Evolutionary conservation across 2,797 vertebrate genomes (phyloP), one percentile per base, ranked within the genome.

Genomic region (Tragelaphus oryx): DNA sequence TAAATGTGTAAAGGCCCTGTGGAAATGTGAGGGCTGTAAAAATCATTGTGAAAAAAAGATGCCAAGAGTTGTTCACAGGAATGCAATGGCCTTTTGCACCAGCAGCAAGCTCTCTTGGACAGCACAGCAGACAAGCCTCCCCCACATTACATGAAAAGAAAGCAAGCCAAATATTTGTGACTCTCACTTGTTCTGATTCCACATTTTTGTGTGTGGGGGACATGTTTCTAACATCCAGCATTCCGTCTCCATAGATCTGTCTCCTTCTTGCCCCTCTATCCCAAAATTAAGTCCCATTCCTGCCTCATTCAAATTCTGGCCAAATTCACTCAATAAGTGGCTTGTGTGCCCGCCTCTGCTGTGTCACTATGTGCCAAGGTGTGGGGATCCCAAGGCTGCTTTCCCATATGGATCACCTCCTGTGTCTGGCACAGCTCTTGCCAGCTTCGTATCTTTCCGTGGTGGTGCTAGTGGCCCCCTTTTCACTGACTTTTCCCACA

Each of bases 21-120:
- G 54, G 75, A 96, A 91, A 89, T 74, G 59, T 9, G 71, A 92
- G 24, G 18, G n/a, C 68, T 85, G 11, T 88, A 94, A 97, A 95
- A 95, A 50, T 71, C 89, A 75, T 44, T 81, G 17, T 79, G 80
- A 68, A 68, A 57, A 68, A 71, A 92, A 55, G 65, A 81, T 81
- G n/a, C 62, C 76, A 62, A 41, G 68, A 55, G 44, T 59, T 82
- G 33, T 91, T 89, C 22, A 4, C 20, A 81, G 75, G 37, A 92
- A 52, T 33, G 80, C n/a, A 84, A 87, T 88, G 20, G 82, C 60
- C 78, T 84, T 82, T 89, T 89, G 78, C 20, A 74, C 37, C 22
- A 84, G 59, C 30, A 41, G 37, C 1, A 14, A 92, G 68, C 37
- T 81, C 82, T 37, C 65, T 87, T 91, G 48, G 60, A 65, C 8